Conservation (phyloP, 1,140 invertebrate species). For the Patella vulgata region DNA sequence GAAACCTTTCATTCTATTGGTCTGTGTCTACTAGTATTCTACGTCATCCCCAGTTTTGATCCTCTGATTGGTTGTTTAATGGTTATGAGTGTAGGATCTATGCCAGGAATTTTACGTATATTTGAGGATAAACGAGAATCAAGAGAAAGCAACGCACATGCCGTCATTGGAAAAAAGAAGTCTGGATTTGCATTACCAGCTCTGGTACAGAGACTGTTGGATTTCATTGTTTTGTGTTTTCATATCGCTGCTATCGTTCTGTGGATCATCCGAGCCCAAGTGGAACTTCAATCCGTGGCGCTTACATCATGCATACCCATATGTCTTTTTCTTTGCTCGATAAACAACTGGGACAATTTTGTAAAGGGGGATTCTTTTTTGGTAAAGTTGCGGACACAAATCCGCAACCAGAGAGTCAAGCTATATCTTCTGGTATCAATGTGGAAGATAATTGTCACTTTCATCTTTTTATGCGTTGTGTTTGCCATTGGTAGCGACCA, state of each 20-base stretch:
- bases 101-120: constrained; percentile 39
- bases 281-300: neutral
- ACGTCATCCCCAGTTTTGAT: constrained; percentile 88
- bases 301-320: constrained; percentile 25
- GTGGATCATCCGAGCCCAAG: constrained; percentile 20
- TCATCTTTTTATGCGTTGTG: constrained; percentile 29
- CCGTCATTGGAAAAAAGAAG: neutral
- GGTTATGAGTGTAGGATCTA: constrained; percentile 73
- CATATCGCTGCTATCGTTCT: constrained; percentile 35
- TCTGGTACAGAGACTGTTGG: constrained; percentile 26
- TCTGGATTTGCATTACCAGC: neutral
- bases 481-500: constrained; percentile 21
- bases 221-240: constrained; percentile 19
- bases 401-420: constrained; percentile 39
- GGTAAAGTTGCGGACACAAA: constrained; percentile 9
- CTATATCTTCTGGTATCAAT: constrained; percentile 39
- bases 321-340: constrained; percentile 43
- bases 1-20: constrained; percentile 89
- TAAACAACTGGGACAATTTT: constrained; percentile 58
- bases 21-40: constrained; percentile 83
- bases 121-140: constrained; percentile 17
- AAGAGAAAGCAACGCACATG: neutral
- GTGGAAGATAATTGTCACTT: constrained; percentile 48
- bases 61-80: constrained; percentile 92
- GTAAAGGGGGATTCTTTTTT: constrained; percentile 29